Evolutionary conservation across 2,888 invertebrate species (phyloP).

Genomic region (Rhamnusium bicolor): DNA sequence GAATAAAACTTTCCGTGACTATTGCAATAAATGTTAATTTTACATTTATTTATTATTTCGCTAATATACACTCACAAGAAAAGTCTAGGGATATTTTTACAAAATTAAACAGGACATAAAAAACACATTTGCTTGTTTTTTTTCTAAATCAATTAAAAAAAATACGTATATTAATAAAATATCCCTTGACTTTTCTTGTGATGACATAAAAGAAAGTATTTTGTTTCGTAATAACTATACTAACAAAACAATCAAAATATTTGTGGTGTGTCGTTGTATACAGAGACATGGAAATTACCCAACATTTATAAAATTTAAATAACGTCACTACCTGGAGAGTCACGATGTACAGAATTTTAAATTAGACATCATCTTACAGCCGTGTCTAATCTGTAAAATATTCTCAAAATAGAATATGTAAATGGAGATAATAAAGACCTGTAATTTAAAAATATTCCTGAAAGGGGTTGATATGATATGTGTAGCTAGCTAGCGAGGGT

Average conservation of each 20-base stretch:
- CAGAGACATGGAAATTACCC: not conserved
- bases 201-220: no score
- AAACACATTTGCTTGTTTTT: no score
- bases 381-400: slow-evolving; percentile 17
- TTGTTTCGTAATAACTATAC: not conserved
- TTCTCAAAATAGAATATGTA: slow-evolving; percentile 23
- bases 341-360: slow-evolving; percentile 9
- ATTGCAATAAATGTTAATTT: no score
- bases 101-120: no score
- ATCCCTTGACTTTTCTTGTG: no score
- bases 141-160: no score
- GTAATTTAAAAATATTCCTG: slow-evolving; percentile 17
- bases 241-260: not conserved
- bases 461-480: slow-evolving; percentile 8
- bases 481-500: not conserved
- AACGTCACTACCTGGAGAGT: slow-evolving; percentile 5
- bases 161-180: no score
- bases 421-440: slow-evolving; percentile 10
- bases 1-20: no score
- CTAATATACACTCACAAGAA: no score
- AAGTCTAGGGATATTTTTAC: no score
- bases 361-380: slow-evolving; percentile 1
- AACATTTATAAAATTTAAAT: slow-evolving; percentile 13
- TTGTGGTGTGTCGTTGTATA: not conserved
- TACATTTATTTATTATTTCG: no score